Percentiles rank a stretch among this genome's conserved stretches.
Conservation (phyloP, 2,888 invertebrate genomes). For the Teleogryllus oceanicus region DNA sequence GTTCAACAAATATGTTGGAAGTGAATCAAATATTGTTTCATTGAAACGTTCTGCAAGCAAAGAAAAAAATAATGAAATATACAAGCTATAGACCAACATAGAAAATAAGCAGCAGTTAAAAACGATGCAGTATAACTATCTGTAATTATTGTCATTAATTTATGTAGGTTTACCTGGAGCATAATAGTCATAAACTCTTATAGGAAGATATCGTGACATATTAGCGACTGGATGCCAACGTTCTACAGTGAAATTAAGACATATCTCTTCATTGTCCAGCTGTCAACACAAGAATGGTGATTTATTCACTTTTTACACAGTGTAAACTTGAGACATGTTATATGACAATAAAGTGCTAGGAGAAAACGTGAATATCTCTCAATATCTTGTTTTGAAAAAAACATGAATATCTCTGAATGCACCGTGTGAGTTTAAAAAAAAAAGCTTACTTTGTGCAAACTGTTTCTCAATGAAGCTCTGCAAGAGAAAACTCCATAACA, state of each 20-base stretch:
- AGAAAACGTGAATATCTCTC: background rate
- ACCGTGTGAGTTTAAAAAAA: too few species aligned
- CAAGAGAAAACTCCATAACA: background rate
- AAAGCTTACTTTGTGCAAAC: too few species aligned
- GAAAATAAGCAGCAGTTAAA: background rate
- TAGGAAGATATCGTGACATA: constrained; percentile 87
- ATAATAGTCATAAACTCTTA: constrained; percentile 92
- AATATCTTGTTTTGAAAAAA: background rate
- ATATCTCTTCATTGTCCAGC: constrained; percentile 80
- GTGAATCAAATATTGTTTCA: constrained; percentile 84
- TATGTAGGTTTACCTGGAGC: constrained; percentile 72
- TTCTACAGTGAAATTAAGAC: constrained; percentile 88
- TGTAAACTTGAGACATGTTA: too few species aligned
- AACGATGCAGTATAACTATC: background rate
- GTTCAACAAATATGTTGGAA: constrained; percentile 80
- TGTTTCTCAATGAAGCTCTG: background rate
- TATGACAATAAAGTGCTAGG: background rate
- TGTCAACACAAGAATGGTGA: constrained; percentile 46
- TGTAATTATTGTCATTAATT: background rate
- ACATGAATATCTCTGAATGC: background rate
- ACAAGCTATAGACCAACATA: constrained; percentile 3
- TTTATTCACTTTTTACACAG: too few species aligned
- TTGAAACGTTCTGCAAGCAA: constrained; percentile 76
- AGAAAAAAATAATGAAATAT: constrained; percentile 27
- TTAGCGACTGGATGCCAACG: constrained; percentile 96